Conservation (phyloP, 1,140 invertebrate genomes). For the Brachionus angularis region DNA sequence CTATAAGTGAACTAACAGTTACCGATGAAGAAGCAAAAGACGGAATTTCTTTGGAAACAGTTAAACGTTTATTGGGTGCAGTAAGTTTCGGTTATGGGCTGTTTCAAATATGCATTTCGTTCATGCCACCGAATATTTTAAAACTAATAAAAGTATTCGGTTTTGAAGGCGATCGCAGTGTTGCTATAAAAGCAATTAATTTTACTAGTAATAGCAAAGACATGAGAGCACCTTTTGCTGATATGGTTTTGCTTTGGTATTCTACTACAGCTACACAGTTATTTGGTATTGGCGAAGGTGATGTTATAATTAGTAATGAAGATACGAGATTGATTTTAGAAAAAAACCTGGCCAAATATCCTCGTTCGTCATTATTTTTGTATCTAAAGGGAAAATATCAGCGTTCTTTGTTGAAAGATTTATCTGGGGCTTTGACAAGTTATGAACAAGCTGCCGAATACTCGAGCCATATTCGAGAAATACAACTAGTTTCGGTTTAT, state of each 20-base stretch:
- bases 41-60: constrained; percentile 55
- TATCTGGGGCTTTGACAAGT: constrained; percentile 62
- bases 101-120: constrained; percentile 68
- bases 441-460: constrained; percentile 64
- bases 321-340: constrained; percentile 64
- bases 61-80: constrained; percentile 65
- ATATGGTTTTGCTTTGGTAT: constrained; percentile 69
- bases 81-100: constrained; percentile 71
- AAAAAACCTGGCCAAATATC: constrained; percentile 64
- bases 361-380: constrained; percentile 66
- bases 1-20: not conserved
- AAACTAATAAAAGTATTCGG: constrained; percentile 68
- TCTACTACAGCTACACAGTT: constrained; percentile 70
- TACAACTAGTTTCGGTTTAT: constrained; percentile 67
- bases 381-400: constrained; percentile 68
- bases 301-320: constrained; percentile 61
- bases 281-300: constrained; percentile 66
- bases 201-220: constrained; percentile 66
- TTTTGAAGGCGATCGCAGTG: constrained; percentile 67
- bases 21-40: not conserved
- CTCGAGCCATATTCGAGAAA: constrained; percentile 65
- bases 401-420: constrained; percentile 65
- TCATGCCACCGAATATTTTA: constrained; percentile 67
- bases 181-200: constrained; percentile 65
- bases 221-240: constrained; percentile 70